Evolutionary conservation across 2,113 vertebrate species (phyloP), one percentile per base, ranked within the genome.

Genomic region (Bufo bufo): DNA sequence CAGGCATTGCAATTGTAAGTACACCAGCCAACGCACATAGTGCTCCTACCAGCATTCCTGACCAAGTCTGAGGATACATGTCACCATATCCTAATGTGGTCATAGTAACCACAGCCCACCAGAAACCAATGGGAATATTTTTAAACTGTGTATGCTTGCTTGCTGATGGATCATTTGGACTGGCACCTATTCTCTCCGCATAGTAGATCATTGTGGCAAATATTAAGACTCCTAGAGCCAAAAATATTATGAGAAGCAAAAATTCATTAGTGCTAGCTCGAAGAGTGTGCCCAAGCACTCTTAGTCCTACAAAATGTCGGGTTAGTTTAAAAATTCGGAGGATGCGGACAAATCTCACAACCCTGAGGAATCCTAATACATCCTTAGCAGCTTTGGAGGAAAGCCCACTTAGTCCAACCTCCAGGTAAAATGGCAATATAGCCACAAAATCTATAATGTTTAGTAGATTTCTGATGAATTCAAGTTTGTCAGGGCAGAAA

Each of bases 201-300:
- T 99, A 99, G 94, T 99, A 99, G 94, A 99, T 99, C 97, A 99
- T 99, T 80, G 98, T 99, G 90, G 98, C 98, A 91, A 99, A 99
- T 94, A 99, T 99, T 92, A 99, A 95, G 89, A 99, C 98, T 89
- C 98, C 98, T 63, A 96, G 95, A 3, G 98, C 97, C 90, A 99
- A 94, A 93, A 99, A 99, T 94, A 99, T 99, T 88, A 99, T 98
- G 90, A 99, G 96, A 91, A 99, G 96, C 93, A 99, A 94, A 93
- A 99, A 99, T 90, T 99, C 98, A 12, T 99, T 99, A 61, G 97
- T 97, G 90, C 97, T 99, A 85, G 98, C 98, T 80, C 98, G 93
- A 77, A 99, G 95, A 0, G 98, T 99, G 91, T 99, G 98, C 72
- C 98, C 98, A 79, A 99, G 93, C 89, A 99, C 98, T 77, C 98